A percentile compares a stretch with the other conserved stretches of the same genome.
Conservation (phyloP, 2,113 vertebrate genomes). For the Arizona elegans region DNA sequence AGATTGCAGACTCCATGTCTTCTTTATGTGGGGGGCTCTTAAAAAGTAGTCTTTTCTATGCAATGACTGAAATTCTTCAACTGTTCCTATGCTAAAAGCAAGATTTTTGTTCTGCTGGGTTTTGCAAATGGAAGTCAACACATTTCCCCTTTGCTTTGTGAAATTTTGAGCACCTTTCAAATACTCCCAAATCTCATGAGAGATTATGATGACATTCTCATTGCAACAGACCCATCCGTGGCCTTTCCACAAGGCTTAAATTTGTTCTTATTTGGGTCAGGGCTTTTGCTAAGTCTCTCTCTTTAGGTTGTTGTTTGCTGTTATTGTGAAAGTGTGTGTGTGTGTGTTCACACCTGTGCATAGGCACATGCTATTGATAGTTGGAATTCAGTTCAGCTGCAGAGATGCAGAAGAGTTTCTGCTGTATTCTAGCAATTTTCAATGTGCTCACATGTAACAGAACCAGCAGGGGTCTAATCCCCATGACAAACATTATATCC, state of each 20-base stretch:
- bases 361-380: slow-evolving; percentile 10
- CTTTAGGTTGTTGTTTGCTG: slow-evolving; percentile 51
- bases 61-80: not conserved
- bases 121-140: slow-evolving; percentile 4
- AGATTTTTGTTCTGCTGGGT: fast-evolving
- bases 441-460: slow-evolving; percentile 52
- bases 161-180: slow-evolving; percentile 17
- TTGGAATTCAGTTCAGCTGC: slow-evolving; percentile 64
- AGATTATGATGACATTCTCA: slow-evolving; percentile 17
- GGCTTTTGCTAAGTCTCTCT: slow-evolving; percentile 16
- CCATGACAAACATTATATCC: slow-evolving; percentile 71
- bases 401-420: slow-evolving; percentile 50
- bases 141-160: not conserved
- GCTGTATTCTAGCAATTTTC: slow-evolving; percentile 50
- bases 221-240: slow-evolving; percentile 24
- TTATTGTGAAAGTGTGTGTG: not conserved
- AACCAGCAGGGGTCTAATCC: slow-evolving; percentile 67
- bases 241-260: slow-evolving; percentile 17
- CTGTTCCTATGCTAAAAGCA: not conserved
- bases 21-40: not conserved
- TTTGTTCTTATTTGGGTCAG: slow-evolving; percentile 49
- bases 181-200: not conserved
- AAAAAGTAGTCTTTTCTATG: not conserved
- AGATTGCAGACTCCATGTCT: not conserved
- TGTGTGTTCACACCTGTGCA: not conserved